Evolutionary conservation across 2,888 invertebrate genomes (phyloP).

Genomic region (Leptarthrus brevirostris): DNA sequence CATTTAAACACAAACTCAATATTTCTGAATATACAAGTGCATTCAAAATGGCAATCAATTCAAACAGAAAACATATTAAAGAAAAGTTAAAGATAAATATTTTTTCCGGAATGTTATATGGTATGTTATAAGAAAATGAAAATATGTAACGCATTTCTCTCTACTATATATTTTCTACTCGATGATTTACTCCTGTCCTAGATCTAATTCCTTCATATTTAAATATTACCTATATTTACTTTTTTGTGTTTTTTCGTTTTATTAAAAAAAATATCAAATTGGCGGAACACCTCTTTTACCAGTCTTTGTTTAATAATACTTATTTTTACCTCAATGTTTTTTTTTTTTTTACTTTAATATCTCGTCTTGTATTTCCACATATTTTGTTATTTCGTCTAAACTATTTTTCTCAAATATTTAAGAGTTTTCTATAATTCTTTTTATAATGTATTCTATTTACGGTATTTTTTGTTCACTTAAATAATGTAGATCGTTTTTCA

Average conservation of each 20-base stretch:
- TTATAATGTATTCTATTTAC: constrained; percentile 41
- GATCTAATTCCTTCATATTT: constrained; percentile 31
- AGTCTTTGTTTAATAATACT: constrained; percentile 63
- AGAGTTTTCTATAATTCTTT: constrained; percentile 31
- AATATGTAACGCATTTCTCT: constrained; percentile 8
- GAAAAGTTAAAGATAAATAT: not conserved
- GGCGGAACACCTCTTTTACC: constrained; percentile 68
- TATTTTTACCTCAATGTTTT: constrained; percentile 41
- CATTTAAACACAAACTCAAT: too few species aligned
- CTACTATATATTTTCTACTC: constrained; percentile 19
- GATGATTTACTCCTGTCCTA: constrained; percentile 30
- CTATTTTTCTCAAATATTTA: constrained; percentile 34
- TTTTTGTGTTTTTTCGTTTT: constrained; percentile 43
- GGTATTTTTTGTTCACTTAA: constrained; percentile 49
- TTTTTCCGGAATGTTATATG: constrained; percentile 24
- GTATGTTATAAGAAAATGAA: not conserved
- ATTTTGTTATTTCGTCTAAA: constrained; percentile 37
- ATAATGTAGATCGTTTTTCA: constrained; percentile 55
- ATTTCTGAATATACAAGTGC: not conserved
- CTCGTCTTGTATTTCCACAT: constrained; percentile 30
- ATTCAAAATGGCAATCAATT: not conserved
- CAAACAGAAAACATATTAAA: not conserved
- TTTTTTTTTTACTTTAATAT: constrained; percentile 13
- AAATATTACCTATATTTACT: constrained; percentile 41
- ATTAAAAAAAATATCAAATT: constrained; percentile 55